These are phyloP conservation scores for Coptotermes formosanus DNA, from an alignment of 1,140 invertebrate species.

Conservation along the genomic window DNA sequence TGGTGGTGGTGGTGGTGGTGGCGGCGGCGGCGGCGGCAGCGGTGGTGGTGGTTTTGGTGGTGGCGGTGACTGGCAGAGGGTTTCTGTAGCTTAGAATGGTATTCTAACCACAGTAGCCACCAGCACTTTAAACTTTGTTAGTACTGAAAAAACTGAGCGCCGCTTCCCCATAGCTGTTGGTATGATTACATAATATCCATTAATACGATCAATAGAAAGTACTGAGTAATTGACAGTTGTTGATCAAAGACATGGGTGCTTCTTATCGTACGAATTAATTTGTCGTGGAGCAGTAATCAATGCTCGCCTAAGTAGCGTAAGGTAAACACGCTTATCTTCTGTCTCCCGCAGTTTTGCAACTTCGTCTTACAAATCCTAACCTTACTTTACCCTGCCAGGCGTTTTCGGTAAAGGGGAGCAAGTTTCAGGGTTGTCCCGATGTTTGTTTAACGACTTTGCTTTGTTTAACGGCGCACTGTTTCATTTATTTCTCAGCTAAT, in stretches of 20 bases:
- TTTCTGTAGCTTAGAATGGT: too few relatives aligned
- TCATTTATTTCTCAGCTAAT: background rate
- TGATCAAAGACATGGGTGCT: background rate
- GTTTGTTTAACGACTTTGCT: background rate
- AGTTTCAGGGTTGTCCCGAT: background rate
- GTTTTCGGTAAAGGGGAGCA: background rate
- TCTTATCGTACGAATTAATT: background rate
- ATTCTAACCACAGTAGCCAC: too few relatives aligned
- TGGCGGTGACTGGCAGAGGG: too few relatives aligned
- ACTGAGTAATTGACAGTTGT: background rate
- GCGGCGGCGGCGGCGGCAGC: too few relatives aligned
- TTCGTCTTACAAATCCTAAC: constrained; percentile 1
- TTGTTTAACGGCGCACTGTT: background rate
- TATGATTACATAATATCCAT: too few relatives aligned
- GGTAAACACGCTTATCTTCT: background rate
- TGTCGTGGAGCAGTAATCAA: background rate
- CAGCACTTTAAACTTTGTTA: too few relatives aligned
- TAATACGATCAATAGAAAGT: too few relatives aligned
- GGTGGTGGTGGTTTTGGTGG: too few relatives aligned
- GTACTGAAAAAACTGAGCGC: too few relatives aligned
- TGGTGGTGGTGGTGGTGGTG: too few relatives aligned
- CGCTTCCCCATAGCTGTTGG: too few relatives aligned
- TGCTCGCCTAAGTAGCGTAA: background rate
- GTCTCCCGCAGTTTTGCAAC: background rate
- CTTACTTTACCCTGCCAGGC: background rate